Base-by-base conservation (phyloP, 2,888 invertebrate species). In the Anaspis maculata region DNA sequence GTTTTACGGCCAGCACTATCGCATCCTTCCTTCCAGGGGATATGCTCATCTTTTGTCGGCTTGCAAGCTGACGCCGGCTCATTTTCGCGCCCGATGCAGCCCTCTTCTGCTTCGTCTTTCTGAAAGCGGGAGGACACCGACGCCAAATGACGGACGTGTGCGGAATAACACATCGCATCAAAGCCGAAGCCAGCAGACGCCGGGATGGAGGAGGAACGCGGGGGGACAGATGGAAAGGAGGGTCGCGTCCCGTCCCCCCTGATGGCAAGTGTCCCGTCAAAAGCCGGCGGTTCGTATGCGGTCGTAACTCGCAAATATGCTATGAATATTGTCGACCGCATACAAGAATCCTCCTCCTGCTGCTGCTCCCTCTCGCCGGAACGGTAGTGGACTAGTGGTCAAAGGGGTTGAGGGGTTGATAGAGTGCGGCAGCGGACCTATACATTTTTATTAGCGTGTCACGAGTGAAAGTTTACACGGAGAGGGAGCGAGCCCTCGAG, bases 131-230 rank as follows among this genome's bases (percentile, higher is more conserved):
- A 34, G 36, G 47, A 46, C 46, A 45, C 45, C 42, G 45, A 45
- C 47, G 46, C 44, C 47, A 48, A 52, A 51, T 52, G 52, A 52
- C 48, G 49, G 31, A 52, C 52, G 52, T 51, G 52, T 46, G 42
- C 37, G 25, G 51, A 49, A 52, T 49, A 44, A 44, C 41, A 40
- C 44, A 45, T 44, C 44, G 38, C 38, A 39, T 35, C 39, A 29
- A 32, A 30, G 28, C 29, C 22, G 35, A 27, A n/a, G 32, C 27
- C n/a, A n/a, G n/a, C n/a, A n/a, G n/a, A n/a, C n/a, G n/a, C n/a
- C n/a, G n/a, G n/a, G n/a, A n/a, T n/a, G n/a, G n/a, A n/a, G n/a
- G n/a, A n/a, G n/a, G n/a, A n/a, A n/a, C 30, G 30, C 38, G 36
- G 30, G 25, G 33, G 34, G 37, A 32, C 27, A 32, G 25, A 31